A percentile compares a stretch with the other conserved stretches of the same genome.
These are phyloP conservation scores for Acipenser ruthenus DNA, from an alignment of 2,797 vertebrate genomes.

Conservation along the genomic window DNA sequence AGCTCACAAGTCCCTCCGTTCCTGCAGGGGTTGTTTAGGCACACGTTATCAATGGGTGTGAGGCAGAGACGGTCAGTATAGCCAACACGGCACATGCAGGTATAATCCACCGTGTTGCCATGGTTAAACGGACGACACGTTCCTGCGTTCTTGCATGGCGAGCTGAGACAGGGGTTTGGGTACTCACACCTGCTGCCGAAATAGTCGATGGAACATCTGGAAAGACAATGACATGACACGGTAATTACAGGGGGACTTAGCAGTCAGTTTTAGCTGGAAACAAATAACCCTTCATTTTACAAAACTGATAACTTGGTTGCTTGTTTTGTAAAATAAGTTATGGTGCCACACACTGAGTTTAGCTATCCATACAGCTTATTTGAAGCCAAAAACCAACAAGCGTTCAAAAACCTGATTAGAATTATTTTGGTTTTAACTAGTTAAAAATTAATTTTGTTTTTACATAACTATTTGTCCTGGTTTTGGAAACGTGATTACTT, in stretches of 20 bases:
- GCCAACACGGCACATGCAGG: constrained; percentile 75
- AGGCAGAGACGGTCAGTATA: constrained; percentile 83
- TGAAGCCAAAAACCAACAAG: too few species aligned
- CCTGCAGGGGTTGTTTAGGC: constrained; percentile 81
- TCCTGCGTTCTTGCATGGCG: constrained; percentile 79
- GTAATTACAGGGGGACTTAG: neutral
- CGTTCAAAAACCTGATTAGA: too few species aligned
- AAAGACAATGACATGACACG: constrained; percentile 7
- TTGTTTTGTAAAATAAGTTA: too few species aligned
- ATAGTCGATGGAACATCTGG: constrained; percentile 71
- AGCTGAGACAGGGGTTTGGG: constrained; percentile 75
- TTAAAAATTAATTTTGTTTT: too few species aligned
- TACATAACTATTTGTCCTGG: too few species aligned
- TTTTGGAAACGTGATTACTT: too few species aligned
- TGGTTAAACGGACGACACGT: constrained; percentile 63
- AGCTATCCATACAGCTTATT: too few species aligned
- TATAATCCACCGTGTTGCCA: constrained; percentile 61
- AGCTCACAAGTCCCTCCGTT: constrained; percentile 88
- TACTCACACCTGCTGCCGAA: constrained; percentile 78
- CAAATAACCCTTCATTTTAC: too few species aligned
- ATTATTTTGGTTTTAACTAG: too few species aligned
- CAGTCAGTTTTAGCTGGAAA: too few species aligned
- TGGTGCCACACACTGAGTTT: too few species aligned
- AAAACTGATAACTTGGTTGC: too few species aligned
- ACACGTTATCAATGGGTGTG: constrained; percentile 79